phyloP scores from a whole-genome alignment of 2,888 invertebrate species.

The Netelia virgata region DNA sequence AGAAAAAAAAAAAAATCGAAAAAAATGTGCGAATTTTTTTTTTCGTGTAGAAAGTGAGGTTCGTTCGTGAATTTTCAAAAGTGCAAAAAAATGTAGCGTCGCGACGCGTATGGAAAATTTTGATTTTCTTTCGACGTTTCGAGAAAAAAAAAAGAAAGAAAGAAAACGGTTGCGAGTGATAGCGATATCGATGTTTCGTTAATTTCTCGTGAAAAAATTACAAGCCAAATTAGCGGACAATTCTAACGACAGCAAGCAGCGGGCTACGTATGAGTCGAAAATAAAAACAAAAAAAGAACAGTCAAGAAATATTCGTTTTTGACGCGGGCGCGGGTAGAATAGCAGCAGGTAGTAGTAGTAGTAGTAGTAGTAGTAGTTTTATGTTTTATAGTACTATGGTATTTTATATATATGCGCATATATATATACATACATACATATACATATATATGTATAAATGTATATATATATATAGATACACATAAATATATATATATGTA shows the following conservation, averaged over 20 bases:
- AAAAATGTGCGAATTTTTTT: too few relatives aligned
- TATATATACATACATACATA: conserved; percentile 51
- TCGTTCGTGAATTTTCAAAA: too few relatives aligned
- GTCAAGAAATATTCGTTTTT: conserved; percentile 59
- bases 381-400: conserved; percentile 56
- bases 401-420: conserved; percentile 50
- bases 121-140: too few relatives aligned
- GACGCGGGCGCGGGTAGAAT: conserved; percentile 63
- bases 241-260: conserved; percentile 67
- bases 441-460: conserved; percentile 52
- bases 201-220: conserved; percentile 58
- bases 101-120: too few relatives aligned
- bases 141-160: not conserved
- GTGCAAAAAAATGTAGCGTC: too few relatives aligned
- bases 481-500: conserved; percentile 62
- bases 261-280: conserved; percentile 40
- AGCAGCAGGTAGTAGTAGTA: conserved; percentile 65
- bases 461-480: conserved; percentile 63
- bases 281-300: conserved; percentile 30
- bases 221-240: conserved; percentile 64
- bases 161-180: conserved; percentile 27
- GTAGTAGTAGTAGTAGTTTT: conserved; percentile 61
- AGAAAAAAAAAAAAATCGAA: too few relatives aligned
- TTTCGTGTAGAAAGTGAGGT: too few relatives aligned
- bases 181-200: conserved; percentile 47